Evolutionary conservation across 1,140 invertebrate species (phyloP).

Genomic region (Hyles euphorbiae): DNA sequence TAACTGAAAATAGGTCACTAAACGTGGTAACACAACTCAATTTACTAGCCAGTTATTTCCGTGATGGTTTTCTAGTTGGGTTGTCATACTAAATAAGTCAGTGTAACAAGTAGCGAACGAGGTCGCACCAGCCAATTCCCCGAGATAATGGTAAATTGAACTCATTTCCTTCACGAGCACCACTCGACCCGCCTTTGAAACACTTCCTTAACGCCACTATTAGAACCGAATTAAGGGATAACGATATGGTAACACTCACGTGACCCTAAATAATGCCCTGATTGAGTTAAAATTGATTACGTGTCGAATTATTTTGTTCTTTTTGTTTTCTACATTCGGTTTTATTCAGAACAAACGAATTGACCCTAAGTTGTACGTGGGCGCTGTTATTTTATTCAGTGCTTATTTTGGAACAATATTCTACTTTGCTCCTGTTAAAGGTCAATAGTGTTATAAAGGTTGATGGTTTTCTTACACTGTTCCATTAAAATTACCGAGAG

Average conservation of each 20-base stretch:
- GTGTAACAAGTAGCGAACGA: constrained; percentile 34
- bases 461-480: no score
- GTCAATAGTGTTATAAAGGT: no score
- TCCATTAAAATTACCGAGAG: no score
- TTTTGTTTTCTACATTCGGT: no score
- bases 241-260: constrained; percentile 28
- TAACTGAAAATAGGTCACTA: no score
- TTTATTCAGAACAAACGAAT: no score
- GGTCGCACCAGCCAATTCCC: constrained; percentile 43
- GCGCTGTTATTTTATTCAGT: no score
- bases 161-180: constrained; percentile 48
- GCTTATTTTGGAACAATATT: no score
- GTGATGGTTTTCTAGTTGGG: constrained; percentile 32
- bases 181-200: constrained; percentile 23
- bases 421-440: no score
- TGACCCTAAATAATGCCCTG: not conserved
- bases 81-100: constrained; percentile 38
- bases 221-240: constrained; percentile 46
- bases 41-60: constrained; percentile 33
- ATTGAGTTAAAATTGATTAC: no score
- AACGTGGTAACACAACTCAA: constrained; percentile 13
- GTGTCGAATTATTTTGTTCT: no score
- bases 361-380: no score
- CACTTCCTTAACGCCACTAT: constrained; percentile 46
- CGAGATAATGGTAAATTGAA: constrained; percentile 61